Percentiles rank a stretch among this genome's conserved stretches.
phyloP scores from a whole-genome alignment of 2,797 vertebrate genomes.

The Naso thynnoides region DNA sequence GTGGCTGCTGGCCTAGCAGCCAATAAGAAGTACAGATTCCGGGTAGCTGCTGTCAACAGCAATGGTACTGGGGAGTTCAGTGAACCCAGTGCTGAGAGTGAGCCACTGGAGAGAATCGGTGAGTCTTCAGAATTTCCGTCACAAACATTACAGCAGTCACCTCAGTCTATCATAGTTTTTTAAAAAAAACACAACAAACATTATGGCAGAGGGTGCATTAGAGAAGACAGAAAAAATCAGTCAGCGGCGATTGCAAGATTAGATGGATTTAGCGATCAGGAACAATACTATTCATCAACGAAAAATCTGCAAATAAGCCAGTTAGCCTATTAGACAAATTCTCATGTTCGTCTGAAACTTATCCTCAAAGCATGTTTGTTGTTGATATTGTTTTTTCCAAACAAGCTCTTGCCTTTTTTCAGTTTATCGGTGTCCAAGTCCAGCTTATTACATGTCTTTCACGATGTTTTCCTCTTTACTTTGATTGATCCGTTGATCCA shows the following conservation, averaged over 20 bases:
- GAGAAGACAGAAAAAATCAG: background rate
- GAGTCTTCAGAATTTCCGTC: slow-evolving; percentile 52
- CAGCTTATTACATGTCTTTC: background rate
- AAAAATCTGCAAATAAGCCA: background rate
- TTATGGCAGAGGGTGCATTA: background rate
- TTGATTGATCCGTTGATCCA: background rate
- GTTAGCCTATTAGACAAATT: no score
- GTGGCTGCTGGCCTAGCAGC: slow-evolving; percentile 90
- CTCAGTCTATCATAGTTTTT: background rate
- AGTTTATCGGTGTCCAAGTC: background rate
- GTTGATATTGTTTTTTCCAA: background rate
- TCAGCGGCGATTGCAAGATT: background rate
- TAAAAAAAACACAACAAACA: background rate
- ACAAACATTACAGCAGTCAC: no score
- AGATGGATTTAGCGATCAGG: background rate
- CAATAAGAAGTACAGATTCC: slow-evolving; percentile 94
- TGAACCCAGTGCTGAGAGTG: slow-evolving; percentile 89
- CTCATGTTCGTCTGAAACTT: no score
- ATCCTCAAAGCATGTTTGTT: no score
- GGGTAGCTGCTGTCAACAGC: slow-evolving; percentile 93
- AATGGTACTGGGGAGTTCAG: slow-evolving; percentile 98
- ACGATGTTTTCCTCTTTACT: background rate
- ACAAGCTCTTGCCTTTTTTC: background rate
- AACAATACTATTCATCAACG: background rate
- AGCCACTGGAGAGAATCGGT: slow-evolving; percentile 95